A percentile compares a stretch with the other conserved stretches of the same genome.
phyloP scores from a whole-genome alignment of 2,888 invertebrate genomes.

The Oxyscelio sp. region DNA sequence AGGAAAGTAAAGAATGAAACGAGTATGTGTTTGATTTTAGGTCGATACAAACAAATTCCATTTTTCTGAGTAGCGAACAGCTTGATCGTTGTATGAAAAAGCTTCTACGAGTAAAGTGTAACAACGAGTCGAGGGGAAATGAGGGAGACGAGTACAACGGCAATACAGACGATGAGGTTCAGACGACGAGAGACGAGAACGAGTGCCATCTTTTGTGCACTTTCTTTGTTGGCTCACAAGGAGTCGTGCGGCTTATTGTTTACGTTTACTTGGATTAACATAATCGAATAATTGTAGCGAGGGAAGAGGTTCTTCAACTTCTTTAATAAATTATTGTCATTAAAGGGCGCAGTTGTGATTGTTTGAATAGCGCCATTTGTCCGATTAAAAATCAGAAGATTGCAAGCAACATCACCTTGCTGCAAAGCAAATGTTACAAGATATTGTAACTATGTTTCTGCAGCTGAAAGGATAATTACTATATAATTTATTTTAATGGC shows the following conservation, averaged over 20 bases:
- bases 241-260: slow-evolving; percentile 32
- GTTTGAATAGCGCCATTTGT: slow-evolving; percentile 19
- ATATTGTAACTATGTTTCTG: no score
- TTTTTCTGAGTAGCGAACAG: background rate
- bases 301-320: slow-evolving; percentile 14
- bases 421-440: background rate
- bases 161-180: slow-evolving; percentile 30
- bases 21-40: slow-evolving; percentile 1
- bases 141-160: slow-evolving; percentile 25
- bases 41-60: slow-evolving; percentile 13
- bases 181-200: slow-evolving; percentile 18
- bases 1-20: no score
- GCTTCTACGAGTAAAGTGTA: slow-evolving; percentile 30
- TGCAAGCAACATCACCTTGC: background rate
- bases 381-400: slow-evolving; percentile 26
- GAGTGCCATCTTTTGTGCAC: slow-evolving; percentile 42
- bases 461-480: no score
- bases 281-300: slow-evolving; percentile 50
- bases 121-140: slow-evolving; percentile 9
- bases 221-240: slow-evolving; percentile 26
- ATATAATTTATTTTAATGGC: no score
- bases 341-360: slow-evolving; percentile 10
- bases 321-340: slow-evolving; percentile 50
- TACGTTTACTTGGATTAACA: slow-evolving; percentile 49
- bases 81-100: slow-evolving; percentile 33